Evolutionary conservation across 2,113 vertebrate genomes (phyloP).

Genomic region (Oreochromis spilurus): DNA sequence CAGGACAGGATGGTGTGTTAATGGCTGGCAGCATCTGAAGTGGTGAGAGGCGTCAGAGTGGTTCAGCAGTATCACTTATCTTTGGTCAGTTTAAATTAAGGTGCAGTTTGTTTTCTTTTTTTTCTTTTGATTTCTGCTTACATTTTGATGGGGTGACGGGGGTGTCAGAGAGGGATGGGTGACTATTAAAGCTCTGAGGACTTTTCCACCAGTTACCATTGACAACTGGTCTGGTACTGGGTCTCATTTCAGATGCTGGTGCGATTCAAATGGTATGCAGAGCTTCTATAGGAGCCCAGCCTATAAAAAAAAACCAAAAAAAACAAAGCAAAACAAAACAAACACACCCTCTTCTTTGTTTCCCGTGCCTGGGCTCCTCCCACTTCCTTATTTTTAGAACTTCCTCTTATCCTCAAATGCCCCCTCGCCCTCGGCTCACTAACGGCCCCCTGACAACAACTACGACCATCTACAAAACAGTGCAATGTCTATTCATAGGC

Average conservation of each 20-base stretch:
- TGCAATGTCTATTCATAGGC: constrained; percentile 76
- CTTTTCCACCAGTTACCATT: background rate
- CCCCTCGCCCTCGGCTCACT: constrained; percentile 45
- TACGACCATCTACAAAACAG: constrained; percentile 70
- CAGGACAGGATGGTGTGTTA: background rate
- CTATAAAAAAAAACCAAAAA: no score
- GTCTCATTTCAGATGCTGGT: constrained; percentile 4
- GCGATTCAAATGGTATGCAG: constrained; percentile 4
- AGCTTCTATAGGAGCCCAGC: constrained; percentile 3
- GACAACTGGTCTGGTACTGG: constrained; percentile 1
- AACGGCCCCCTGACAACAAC: constrained; percentile 41
- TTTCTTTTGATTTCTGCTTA: background rate
- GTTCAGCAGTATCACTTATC: constrained; percentile 36
- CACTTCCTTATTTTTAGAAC: constrained; percentile 38
- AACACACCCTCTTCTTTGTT: constrained; percentile 8
- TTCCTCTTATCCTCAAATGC: constrained; percentile 52
- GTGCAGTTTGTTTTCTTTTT: constrained; percentile 48
- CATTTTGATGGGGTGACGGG: background rate
- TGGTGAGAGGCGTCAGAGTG: constrained; percentile 3
- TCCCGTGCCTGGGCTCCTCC: constrained; percentile 32
- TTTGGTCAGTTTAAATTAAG: constrained; percentile 67
- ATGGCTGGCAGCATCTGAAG: constrained; percentile 43
- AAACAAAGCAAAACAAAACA: background rate
- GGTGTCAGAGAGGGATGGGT: background rate
- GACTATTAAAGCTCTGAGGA: constrained; percentile 23